phyloP scores from a whole-genome alignment of 2,888 invertebrate genomes.

The Apotomis turbidana region DNA sequence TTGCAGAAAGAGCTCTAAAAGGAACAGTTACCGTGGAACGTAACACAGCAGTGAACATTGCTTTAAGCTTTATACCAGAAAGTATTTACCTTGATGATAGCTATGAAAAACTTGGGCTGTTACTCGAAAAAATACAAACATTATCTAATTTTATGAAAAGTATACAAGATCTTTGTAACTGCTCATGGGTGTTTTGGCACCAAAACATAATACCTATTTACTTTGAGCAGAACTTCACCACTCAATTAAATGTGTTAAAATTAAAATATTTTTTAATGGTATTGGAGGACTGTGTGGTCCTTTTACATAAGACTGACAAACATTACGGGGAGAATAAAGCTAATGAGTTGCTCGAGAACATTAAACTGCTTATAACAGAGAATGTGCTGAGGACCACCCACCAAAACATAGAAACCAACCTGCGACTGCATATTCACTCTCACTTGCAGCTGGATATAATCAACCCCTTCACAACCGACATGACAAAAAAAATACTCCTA shows the following conservation, averaged over 20 bases:
- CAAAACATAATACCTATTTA: constrained; percentile 90
- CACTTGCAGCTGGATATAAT: constrained; percentile 91
- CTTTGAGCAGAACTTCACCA: constrained; percentile 88
- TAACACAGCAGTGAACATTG: constrained; percentile 86
- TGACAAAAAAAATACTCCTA: constrained; percentile 86
- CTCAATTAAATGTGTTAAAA: constrained; percentile 86
- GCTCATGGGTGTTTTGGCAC: constrained; percentile 93
- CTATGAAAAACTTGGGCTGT: constrained; percentile 83
- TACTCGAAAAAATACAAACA: constrained; percentile 86
- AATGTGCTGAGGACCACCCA: constrained; percentile 89
- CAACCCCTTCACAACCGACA: constrained; percentile 88
- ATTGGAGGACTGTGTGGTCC: constrained; percentile 71
- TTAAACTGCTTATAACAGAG: constrained; percentile 77
- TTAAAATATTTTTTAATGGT: constrained; percentile 79
- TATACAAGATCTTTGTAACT: constrained; percentile 86
- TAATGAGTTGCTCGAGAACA: constrained; percentile 65
- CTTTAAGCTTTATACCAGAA: constrained; percentile 87
- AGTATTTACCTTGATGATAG: constrained; percentile 86
- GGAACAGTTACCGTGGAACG: constrained; percentile 87
- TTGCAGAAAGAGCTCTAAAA: constrained; percentile 87
- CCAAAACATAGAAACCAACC: constrained; percentile 95
- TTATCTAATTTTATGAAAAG: constrained; percentile 84
- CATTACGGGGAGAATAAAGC: constrained; percentile 59
- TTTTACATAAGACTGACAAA: constrained; percentile 68
- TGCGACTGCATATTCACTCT: constrained; percentile 95